Evolutionary conservation across 1,140 invertebrate genomes (phyloP), one percentile per base, ranked within the genome.

Genomic region (Pomacea maculata): DNA sequence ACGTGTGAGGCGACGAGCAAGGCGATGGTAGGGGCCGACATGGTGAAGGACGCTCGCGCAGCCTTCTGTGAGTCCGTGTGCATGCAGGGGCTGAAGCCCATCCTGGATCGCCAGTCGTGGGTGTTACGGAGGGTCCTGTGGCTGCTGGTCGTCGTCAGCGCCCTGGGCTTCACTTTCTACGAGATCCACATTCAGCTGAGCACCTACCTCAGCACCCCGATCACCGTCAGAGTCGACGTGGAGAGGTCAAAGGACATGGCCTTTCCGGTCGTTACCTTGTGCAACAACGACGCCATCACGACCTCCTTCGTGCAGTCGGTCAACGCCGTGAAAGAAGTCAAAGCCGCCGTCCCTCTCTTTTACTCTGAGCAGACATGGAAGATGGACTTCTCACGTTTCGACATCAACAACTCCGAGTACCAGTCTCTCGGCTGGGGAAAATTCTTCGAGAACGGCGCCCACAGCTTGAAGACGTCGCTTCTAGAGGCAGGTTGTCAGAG

Each of bases 11-110:
- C 11, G 57, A 61, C 9, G 11, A 4, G 57, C 11, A 17, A 4
- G 57, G 15, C 57, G 11, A 45, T 45, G 34, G 21, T 25, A 19
- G 29, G 29, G 19, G 8, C 34, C 21, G 54, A 73, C 19, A 73
- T 21, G 34, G 71, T 52, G 71, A 54, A 45, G 21, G 54, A 73
- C 34, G 54, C 54, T 21, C 29, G 25, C 8, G 21, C 29, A 61
- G 75, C 9, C 12, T 77, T 77, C 75, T 77, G 61, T 1, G 75
- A 77, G 63, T 54, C 75, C 1, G 63, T 79, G 55, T 73, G 68
- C 70, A 79, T 79, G 78, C 78, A 79, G 71, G 78, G 78, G 29
- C 70, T 79, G 70, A 61, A 57, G 7, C 78, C 70, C 25, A 73
- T 79, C 78, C 63, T 74, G 25, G 78, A 79, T 70, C 70, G 57